Evolutionary conservation across 2,888 invertebrate species (phyloP).

Genomic region (Acanthosepion lycidas): DNA sequence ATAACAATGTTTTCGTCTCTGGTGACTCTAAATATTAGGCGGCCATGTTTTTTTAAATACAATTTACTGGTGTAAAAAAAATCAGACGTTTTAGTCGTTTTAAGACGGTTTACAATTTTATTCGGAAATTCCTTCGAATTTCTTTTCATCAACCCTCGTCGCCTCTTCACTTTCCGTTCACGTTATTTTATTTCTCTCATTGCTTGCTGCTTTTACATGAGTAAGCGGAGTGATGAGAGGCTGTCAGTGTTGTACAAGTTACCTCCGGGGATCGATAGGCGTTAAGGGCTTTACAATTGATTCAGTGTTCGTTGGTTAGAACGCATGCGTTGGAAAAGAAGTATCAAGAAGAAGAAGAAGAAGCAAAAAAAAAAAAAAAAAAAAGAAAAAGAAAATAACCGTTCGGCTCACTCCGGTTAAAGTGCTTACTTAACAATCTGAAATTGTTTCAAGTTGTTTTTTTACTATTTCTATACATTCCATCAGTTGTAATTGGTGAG

Average conservation of each 20-base stretch:
- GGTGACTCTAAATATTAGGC: neutral
- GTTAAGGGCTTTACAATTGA: neutral
- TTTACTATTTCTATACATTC: conserved; percentile 20
- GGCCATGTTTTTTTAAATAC: neutral
- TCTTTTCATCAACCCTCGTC: neutral
- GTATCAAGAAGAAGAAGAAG: neutral
- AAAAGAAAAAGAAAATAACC: neutral
- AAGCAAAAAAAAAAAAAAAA: neutral
- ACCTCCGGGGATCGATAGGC: neutral
- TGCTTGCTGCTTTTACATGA: neutral
- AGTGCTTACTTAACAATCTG: conserved; percentile 33
- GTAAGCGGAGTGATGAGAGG: neutral
- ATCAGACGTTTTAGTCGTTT: neutral
- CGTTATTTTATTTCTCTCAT: neutral
- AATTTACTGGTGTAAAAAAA: neutral
- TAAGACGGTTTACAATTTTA: neutral
- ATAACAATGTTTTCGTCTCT: conserved; percentile 11
- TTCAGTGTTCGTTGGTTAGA: neutral
- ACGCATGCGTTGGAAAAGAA: neutral
- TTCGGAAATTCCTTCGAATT: neutral
- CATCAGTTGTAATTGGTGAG: neutral
- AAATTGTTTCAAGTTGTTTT: conserved; percentile 10
- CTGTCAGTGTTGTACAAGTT: neutral
- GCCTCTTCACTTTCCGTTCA: neutral
- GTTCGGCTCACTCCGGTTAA: neutral